Base-by-base conservation (phyloP, 2,888 invertebrate species). In the Platycnemis pennipes region DNA sequence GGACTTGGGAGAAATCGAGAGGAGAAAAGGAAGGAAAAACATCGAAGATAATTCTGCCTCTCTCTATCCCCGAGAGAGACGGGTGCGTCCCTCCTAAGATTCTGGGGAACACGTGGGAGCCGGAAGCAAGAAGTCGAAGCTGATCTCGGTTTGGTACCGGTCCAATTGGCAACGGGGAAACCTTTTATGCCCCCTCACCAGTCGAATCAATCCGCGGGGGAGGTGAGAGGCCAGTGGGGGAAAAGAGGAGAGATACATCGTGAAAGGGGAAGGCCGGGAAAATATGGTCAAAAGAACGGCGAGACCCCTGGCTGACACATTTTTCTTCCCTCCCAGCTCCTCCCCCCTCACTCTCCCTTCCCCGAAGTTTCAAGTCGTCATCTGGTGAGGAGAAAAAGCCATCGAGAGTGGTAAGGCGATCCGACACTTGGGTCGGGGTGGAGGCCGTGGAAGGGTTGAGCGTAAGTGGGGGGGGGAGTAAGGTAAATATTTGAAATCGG, bases 131-230 rank as follows among this genome's bases (percentile, higher is more conserved):
- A 89, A 56, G 89, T 89, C 89, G 53, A 19, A 31, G 53, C 49
- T 37, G 37, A 56, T 42, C 53, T 53, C 42, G 53, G 49, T 53
- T 89, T 89, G 89, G 53, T 49, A 53, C 53, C 26, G 89, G 0
- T 89, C 89, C 89, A 89, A 89, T 89, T 89, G 89, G 89, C 89
- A 89, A 89, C 22, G 42, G 53, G 37, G 37, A n/a, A 8, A n/a
- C 37, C 56, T 89, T 77, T 89, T 37, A 56, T 53, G 56, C 31
- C 37, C 77, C 63, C 22, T 26, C 26, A 22, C n/a, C 63, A 63
- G 77, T 77, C 77, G 37, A 77, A 77, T 77, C 37, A 77, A 77
- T 77, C 77, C 77, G 63, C 49, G 19, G 42, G 49, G n/a, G 5
- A 46, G 31, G 37, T 11, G 56, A 31, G 44, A 19, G 44, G 4